Percentiles rank a stretch among this genome's conserved stretches.
Evolutionary conservation across 35 echinoderm and acorn worm species (phyloP).

Genomic region (Chiridota heheva): DNA sequence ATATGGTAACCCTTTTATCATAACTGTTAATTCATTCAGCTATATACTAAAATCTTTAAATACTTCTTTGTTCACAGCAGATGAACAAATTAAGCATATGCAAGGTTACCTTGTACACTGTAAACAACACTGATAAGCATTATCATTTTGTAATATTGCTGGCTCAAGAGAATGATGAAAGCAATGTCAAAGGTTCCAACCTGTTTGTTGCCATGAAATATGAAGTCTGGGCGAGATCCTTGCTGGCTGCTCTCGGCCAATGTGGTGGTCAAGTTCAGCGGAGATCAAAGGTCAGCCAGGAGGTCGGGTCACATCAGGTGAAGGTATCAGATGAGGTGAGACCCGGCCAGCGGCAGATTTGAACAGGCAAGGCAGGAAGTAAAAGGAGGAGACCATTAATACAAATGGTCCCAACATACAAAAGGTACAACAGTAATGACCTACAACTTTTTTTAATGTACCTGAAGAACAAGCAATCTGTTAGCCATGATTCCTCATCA

Average conservation of each 20-base stretch:
- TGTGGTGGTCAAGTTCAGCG: slow-evolving; percentile 41
- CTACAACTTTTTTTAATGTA: too few species aligned
- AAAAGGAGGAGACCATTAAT: slow-evolving; percentile 78
- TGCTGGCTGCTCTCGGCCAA: slow-evolving; percentile 90
- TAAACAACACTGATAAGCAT: too few species aligned
- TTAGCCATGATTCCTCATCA: too few species aligned
- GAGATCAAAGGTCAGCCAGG: slow-evolving; percentile 2
- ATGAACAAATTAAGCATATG: too few species aligned
- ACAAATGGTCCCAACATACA: slow-evolving; percentile 40
- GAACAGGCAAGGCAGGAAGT: slow-evolving; percentile 55
- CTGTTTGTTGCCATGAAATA: slow-evolving; percentile 99
- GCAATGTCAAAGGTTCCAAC: slow-evolving; percentile 78
- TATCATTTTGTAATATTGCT: too few species aligned
- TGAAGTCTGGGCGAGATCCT: slow-evolving; percentile 99
- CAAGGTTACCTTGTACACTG: too few species aligned
- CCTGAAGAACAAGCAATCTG: too few species aligned
- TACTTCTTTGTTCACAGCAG: too few species aligned
- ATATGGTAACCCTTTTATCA: too few species aligned
- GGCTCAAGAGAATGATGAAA: slow-evolving; percentile 45
- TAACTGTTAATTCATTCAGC: too few species aligned
- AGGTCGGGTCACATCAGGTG: slow-evolving; percentile 46
- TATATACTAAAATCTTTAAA: too few species aligned
- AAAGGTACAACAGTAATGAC: too few species aligned
- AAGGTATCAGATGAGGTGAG: slow-evolving; percentile 58
- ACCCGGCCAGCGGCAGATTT: slow-evolving; percentile 53